phyloP scores from a whole-genome alignment of 2,113 vertebrate genomes.

The Xiphias gladius region DNA sequence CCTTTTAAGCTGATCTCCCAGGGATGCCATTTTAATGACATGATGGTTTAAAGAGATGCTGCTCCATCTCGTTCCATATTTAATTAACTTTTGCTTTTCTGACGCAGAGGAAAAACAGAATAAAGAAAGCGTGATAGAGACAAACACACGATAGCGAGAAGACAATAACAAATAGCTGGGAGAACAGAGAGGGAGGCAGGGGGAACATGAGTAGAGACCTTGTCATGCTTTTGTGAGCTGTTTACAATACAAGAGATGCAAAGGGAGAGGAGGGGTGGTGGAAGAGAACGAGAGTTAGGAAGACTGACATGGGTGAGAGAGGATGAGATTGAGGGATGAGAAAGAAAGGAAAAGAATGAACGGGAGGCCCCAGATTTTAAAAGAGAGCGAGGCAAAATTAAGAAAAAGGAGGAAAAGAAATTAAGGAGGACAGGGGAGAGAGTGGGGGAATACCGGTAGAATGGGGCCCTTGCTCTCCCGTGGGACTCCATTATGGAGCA shows the following conservation, averaged over 20 bases:
- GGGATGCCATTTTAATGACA: slow-evolving; percentile 99
- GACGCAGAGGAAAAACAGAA: slow-evolving; percentile 79
- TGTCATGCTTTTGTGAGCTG: slow-evolving; percentile 90
- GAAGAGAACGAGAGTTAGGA: slow-evolving; percentile 52
- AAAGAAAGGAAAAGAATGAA: slow-evolving; percentile 23
- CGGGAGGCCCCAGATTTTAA: slow-evolving; percentile 7
- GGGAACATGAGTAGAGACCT: slow-evolving; percentile 90
- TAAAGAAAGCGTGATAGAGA: slow-evolving; percentile 80
- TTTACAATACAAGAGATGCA: slow-evolving; percentile 85
- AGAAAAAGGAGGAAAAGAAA: slow-evolving; percentile 17
- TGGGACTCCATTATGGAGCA: slow-evolving; percentile 69
- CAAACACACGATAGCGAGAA: slow-evolving; percentile 90
- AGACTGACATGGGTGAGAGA: slow-evolving; percentile 35
- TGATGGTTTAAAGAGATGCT: slow-evolving; percentile 99
- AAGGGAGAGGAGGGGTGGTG: slow-evolving; percentile 53
- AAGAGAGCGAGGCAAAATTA: slow-evolving; percentile 24
- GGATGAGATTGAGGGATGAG: slow-evolving; percentile 29
- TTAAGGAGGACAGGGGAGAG: not conserved
- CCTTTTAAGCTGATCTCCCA: slow-evolving; percentile 96
- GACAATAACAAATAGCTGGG: slow-evolving; percentile 97
- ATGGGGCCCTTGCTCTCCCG: slow-evolving; percentile 58
- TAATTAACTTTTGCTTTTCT: slow-evolving; percentile 99
- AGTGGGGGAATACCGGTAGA: slow-evolving; percentile 16
- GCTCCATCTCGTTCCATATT: slow-evolving; percentile 98
- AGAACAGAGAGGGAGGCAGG: slow-evolving; percentile 86